These are phyloP conservation scores for Macrophya alboannulata DNA, from an alignment of 2,888 invertebrate species.

Conservation along the genomic window DNA sequence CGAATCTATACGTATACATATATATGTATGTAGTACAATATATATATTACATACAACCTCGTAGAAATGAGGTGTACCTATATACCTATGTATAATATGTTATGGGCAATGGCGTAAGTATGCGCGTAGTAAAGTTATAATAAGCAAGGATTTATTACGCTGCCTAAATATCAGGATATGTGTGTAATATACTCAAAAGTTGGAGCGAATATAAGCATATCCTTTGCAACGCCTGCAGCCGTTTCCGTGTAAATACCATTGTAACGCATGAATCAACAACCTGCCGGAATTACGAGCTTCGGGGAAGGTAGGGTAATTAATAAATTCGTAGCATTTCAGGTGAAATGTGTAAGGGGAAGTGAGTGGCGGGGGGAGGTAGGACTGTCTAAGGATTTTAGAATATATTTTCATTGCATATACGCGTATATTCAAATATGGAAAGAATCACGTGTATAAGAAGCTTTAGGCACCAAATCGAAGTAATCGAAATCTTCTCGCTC, in stretches of 20 bases:
- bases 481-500: neutral
- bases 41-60: neutral
- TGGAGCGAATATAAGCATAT: neutral
- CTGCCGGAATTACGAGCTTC: neutral
- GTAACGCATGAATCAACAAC: neutral
- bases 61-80: slow-evolving; percentile 44
- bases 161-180: neutral
- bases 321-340: neutral
- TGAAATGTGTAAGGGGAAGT: too few species aligned
- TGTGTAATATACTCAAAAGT: neutral
- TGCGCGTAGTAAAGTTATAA: neutral
- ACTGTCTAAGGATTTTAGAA: neutral
- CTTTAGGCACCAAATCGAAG: neutral
- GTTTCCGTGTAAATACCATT: neutral
- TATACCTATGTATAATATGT: too few species aligned
- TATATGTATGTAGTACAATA: neutral
- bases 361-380: neutral
- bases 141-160: neutral
- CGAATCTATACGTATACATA: slow-evolving; percentile 40
- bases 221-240: neutral
- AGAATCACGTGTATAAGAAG: neutral
- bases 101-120: neutral
- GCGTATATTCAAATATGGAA: too few species aligned
- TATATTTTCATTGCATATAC: too few species aligned
- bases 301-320: neutral